Evolutionary conservation across 2,797 vertebrate species (phyloP).

Genomic region (Pseudochirops corinnae): DNA sequence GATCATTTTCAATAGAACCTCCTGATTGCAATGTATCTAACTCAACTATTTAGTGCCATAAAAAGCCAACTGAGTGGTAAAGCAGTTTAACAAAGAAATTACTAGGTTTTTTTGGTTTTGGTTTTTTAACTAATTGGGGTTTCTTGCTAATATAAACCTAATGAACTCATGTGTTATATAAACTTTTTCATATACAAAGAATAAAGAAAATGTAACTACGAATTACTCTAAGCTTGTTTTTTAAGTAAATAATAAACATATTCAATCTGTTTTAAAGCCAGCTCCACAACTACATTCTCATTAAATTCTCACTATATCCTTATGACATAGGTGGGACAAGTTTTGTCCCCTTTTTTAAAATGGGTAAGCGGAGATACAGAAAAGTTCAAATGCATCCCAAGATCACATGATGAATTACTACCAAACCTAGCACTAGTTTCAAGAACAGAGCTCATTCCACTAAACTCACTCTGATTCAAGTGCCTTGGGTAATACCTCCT

Average conservation of each 20-base stretch:
- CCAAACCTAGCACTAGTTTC: constrained; percentile 14
- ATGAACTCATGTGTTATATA: not conserved
- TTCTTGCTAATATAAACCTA: not conserved
- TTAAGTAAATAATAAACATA: not conserved
- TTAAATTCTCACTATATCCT: not conserved
- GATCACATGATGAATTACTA: not conserved
- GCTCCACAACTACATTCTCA: not conserved
- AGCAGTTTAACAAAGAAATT: not conserved
- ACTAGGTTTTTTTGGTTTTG: not conserved
- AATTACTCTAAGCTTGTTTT: not conserved
- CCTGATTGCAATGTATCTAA: not conserved
- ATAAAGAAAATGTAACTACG: not conserved
- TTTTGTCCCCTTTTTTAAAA: constrained; percentile 12
- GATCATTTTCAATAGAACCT: not conserved
- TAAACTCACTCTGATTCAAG: not conserved
- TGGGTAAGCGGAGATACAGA: not conserved
- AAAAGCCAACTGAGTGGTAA: not conserved
- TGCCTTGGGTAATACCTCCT: not conserved
- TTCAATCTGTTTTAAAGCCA: not conserved
- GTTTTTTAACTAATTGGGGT: not conserved
- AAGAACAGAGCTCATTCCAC: not conserved
- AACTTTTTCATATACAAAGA: not conserved
- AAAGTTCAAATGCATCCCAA: constrained; percentile 1
- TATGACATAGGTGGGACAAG: not conserved
- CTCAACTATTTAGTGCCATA: not conserved